phyloP scores from a whole-genome alignment of 2,113 vertebrate genomes.

The Nycticorax nycticorax region DNA sequence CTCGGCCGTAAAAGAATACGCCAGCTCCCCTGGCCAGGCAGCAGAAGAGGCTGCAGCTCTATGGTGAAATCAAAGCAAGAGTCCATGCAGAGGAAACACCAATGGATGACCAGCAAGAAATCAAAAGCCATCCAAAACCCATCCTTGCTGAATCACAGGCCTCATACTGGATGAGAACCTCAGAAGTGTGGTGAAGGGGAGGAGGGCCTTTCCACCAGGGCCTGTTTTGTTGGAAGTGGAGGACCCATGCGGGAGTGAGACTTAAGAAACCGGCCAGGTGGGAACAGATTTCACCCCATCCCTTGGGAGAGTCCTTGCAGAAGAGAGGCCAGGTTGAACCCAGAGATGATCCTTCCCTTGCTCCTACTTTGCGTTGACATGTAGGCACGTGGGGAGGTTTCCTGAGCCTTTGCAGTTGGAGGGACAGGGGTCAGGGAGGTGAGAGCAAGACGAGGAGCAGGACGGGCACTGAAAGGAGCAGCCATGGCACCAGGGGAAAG shows the following conservation, averaged over 20 bases:
- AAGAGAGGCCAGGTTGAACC: neutral
- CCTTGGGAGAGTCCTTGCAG: neutral
- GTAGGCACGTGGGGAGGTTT: neutral
- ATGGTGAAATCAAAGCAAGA: neutral
- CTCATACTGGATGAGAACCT: neutral
- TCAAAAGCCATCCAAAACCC: neutral
- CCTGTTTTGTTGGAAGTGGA: neutral
- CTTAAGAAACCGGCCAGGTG: neutral
- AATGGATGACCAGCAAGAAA: neutral
- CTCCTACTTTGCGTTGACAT: neutral
- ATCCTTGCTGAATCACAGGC: neutral
- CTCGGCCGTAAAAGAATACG: neutral
- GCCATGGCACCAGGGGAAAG: neutral
- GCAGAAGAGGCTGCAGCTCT: neutral
- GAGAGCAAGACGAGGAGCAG: fast-evolving
- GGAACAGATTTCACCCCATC: neutral
- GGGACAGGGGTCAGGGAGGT: neutral
- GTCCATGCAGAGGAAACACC: neutral
- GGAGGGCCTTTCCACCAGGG: neutral
- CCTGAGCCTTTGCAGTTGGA: neutral
- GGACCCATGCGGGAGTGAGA: neutral
- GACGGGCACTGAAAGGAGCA: neutral
- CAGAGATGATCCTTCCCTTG: neutral
- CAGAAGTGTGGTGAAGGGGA: neutral
- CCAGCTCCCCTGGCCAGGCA: neutral